Percentiles rank a stretch among this genome's conserved stretches.
Evolutionary conservation across 2,888 invertebrate genomes (phyloP).

Genomic region (Endotricha flammealis): DNA sequence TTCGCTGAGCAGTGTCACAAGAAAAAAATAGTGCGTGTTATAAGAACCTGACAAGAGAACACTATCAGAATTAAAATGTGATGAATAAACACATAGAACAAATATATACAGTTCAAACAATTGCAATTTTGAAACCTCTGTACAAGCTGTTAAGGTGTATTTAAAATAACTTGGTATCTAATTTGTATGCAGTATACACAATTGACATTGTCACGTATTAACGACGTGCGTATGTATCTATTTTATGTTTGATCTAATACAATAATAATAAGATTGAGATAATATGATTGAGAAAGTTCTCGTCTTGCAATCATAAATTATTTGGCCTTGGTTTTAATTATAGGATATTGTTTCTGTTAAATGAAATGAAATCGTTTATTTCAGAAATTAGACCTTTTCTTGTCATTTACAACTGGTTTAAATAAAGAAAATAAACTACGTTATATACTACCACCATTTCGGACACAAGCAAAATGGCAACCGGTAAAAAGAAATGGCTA

Average conservation of each 20-base stretch:
- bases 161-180: conserved; percentile 17
- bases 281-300: too few species aligned
- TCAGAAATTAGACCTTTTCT: too few species aligned
- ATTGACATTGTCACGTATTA: conserved; percentile 51
- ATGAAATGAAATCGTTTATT: too few species aligned
- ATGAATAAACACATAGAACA: conserved; percentile 23
- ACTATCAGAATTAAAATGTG: conserved; percentile 31
- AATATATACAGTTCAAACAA: conserved; percentile 16
- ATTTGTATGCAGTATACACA: conserved; percentile 44
- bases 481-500: too few species aligned
- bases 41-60: conserved; percentile 26
- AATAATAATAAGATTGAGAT: conserved; percentile 9
- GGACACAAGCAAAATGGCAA: too few species aligned
- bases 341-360: too few species aligned
- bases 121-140: conserved; percentile 24
- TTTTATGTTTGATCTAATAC: conserved; percentile 25
- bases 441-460: too few species aligned
- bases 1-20: conserved; percentile 3
- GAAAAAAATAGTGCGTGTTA: conserved; percentile 24
- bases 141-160: conserved; percentile 22
- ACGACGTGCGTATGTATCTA: conserved; percentile 33
- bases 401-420: too few species aligned
- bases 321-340: too few species aligned
- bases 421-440: too few species aligned
- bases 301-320: too few species aligned